These are phyloP conservation scores for Lasiommata megera DNA, from an alignment of 2,888 invertebrate genomes.

Conservation along the genomic window DNA sequence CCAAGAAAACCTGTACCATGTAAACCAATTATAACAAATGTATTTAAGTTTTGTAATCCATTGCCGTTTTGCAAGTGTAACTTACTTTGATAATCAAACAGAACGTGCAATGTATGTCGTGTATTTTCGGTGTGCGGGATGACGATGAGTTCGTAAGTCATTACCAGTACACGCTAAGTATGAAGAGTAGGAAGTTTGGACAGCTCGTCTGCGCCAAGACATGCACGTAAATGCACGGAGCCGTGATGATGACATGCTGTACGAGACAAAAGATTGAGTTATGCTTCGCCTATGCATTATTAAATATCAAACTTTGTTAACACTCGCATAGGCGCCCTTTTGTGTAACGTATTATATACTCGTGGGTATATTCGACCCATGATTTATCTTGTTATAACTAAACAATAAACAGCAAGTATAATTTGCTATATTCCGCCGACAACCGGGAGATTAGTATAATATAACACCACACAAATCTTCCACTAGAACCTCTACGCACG, in stretches of 20 bases:
- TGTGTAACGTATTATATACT: not conserved
- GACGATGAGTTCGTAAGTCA: constrained; percentile 14
- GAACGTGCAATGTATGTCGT: constrained; percentile 30
- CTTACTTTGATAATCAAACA: not conserved
- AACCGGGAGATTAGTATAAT: too few species aligned
- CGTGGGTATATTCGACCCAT: not conserved
- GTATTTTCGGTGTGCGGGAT: constrained; percentile 3
- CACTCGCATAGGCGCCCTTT: not conserved
- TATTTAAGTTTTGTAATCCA: constrained; percentile 13
- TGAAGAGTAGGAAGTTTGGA: constrained; percentile 60
- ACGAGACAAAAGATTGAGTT: constrained; percentile 52
- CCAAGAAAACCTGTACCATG: constrained; percentile 38
- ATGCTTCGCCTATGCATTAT: constrained; percentile 38
- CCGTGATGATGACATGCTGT: constrained; percentile 49
- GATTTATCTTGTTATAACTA: not conserved
- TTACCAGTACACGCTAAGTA: constrained; percentile 47
- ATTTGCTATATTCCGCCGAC: too few species aligned
- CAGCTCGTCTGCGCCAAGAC: constrained; percentile 51
- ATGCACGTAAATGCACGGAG: constrained; percentile 46
- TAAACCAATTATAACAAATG: not conserved
- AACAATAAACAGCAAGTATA: too few species aligned
- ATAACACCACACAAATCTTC: too few species aligned
- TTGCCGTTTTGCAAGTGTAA: constrained; percentile 13
- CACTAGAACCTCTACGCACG: too few species aligned
- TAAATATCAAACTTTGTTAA: constrained; percentile 29